phyloP scores from a whole-genome alignment of 2,888 invertebrate species.

The Acleris holmiana region DNA sequence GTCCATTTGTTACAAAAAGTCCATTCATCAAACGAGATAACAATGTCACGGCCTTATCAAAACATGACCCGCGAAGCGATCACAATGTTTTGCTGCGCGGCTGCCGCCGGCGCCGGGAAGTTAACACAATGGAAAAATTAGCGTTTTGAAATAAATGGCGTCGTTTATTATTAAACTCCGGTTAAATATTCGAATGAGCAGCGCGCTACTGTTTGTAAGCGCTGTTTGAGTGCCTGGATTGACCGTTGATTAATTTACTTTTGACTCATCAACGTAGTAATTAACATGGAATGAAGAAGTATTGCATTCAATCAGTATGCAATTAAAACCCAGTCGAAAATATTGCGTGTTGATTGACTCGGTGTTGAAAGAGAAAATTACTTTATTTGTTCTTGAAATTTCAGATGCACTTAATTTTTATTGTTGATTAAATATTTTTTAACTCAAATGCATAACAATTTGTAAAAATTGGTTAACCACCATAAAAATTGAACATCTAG shows the following conservation, averaged over 20 bases:
- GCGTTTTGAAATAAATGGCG: slow-evolving; percentile 64
- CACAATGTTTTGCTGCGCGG: slow-evolving; percentile 73
- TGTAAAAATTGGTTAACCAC: too few species aligned
- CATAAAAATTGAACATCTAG: too few species aligned
- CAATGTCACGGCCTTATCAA: slow-evolving; percentile 80
- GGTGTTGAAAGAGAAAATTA: background rate
- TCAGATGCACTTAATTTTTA: too few species aligned
- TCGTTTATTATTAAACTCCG: slow-evolving; percentile 59
- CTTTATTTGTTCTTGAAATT: too few species aligned
- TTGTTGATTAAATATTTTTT: too few species aligned
- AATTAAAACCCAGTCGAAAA: background rate
- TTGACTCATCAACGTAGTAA: slow-evolving; percentile 10
- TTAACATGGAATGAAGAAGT: slow-evolving; percentile 19
- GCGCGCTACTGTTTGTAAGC: slow-evolving; percentile 45
- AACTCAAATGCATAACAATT: too few species aligned
- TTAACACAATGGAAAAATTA: slow-evolving; percentile 73
- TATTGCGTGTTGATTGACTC: background rate
- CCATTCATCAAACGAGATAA: slow-evolving; percentile 82
- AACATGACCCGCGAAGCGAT: slow-evolving; percentile 79
- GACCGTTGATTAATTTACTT: slow-evolving; percentile 20
- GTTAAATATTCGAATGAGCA: slow-evolving; percentile 21
- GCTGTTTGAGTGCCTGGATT: slow-evolving; percentile 28
- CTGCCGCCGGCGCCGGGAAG: slow-evolving; percentile 61
- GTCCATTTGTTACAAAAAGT: slow-evolving; percentile 80
- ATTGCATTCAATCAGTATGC: slow-evolving; percentile 14